Conservation (phyloP, 2,888 invertebrate species). For the Coecobrya sp. region DNA sequence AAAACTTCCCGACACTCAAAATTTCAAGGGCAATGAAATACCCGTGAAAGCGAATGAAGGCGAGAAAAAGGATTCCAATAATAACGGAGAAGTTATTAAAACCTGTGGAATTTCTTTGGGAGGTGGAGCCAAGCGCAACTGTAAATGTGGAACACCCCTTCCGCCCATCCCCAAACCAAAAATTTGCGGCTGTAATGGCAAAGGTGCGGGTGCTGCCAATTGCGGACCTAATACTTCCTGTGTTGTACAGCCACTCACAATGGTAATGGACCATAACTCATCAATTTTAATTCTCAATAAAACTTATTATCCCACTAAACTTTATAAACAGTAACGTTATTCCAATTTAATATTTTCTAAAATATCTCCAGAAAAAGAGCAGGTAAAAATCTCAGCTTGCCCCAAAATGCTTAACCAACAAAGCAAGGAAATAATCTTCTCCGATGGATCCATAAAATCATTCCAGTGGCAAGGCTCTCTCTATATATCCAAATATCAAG, state of each 20-base stretch:
- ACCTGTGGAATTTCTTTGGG: neutral
- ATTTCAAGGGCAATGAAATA: conserved; percentile 42
- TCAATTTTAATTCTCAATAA: no score
- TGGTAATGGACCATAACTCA: conserved; percentile 68
- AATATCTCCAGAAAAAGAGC: no score
- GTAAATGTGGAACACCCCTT: neutral
- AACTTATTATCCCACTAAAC: no score
- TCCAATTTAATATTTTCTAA: no score
- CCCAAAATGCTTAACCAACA: no score
- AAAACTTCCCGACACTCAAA: conserved; percentile 52
- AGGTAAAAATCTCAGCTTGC: no score
- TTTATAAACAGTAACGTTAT: no score
- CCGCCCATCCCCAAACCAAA: conserved; percentile 4
- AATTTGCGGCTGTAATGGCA: conserved; percentile 29
- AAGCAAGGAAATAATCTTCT: no score
- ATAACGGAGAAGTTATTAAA: neutral
- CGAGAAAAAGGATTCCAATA: neutral
- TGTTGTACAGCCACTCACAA: conserved; percentile 55
- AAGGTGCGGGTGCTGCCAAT: neutral
- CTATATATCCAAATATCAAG: no score
- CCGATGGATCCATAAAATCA: no score
- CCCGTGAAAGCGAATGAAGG: no score
- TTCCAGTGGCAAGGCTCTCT: no score
- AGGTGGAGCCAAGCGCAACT: neutral
- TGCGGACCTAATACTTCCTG: conserved; percentile 74